These are phyloP conservation scores for Thalassaphorura encarpata DNA, from an alignment of 1,140 invertebrate genomes.

Conservation along the genomic window DNA sequence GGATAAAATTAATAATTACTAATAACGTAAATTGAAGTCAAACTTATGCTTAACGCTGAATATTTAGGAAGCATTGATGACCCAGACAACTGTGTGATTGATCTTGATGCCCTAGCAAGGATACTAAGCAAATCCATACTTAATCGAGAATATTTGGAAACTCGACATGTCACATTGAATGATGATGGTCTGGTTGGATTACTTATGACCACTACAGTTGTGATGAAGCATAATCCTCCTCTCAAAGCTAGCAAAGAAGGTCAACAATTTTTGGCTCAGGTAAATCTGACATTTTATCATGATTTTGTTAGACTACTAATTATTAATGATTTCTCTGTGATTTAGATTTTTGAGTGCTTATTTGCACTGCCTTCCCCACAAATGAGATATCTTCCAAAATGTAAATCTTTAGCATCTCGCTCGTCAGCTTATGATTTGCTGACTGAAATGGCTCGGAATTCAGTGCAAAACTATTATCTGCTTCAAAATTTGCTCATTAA, in stretches of 20 bases:
- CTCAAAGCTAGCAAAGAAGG: slow-evolving; percentile 73
- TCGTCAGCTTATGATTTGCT: slow-evolving; percentile 82
- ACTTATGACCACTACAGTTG: slow-evolving; percentile 71
- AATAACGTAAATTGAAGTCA: slow-evolving; percentile 9
- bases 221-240: slow-evolving; percentile 74
- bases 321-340: slow-evolving; percentile 12
- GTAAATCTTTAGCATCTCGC: slow-evolving; percentile 76
- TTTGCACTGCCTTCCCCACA: slow-evolving; percentile 79
- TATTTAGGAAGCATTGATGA: slow-evolving; percentile 44
- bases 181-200: slow-evolving; percentile 84
- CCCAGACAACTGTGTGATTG: slow-evolving; percentile 46
- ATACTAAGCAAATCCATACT: slow-evolving; percentile 63
- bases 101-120: slow-evolving; percentile 63
- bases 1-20: slow-evolving; percentile 8
- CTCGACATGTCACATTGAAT: slow-evolving; percentile 63
- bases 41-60: neutral
- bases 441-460: slow-evolving; percentile 72
- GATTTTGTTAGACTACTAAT: slow-evolving; percentile 17
- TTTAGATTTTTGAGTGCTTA: slow-evolving; percentile 69
- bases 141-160: slow-evolving; percentile 68
- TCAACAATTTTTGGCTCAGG: slow-evolving; percentile 43
- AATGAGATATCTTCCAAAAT: slow-evolving; percentile 77
- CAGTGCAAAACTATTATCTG: slow-evolving; percentile 73
- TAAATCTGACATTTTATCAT: slow-evolving; percentile 50
- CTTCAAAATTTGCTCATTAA: slow-evolving; percentile 68